Base-by-base conservation (phyloP, 2,888 invertebrate species). In the Pseudococcus jackbeardsleyi region DNA sequence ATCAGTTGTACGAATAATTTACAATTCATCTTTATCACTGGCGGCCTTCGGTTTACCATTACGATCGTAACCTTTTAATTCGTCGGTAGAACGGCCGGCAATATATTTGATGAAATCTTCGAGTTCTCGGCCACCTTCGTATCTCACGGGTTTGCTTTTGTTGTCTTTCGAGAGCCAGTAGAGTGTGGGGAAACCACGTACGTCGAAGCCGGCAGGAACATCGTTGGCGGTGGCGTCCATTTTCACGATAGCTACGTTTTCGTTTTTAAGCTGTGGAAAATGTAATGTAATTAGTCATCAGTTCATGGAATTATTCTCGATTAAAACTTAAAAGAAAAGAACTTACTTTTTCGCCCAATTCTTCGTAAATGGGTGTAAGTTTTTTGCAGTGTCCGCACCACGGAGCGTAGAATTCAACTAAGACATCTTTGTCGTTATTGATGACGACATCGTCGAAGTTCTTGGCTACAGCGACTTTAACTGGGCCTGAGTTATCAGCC, bases 301-400 rank as follows among this genome's bases (percentile, higher is more conserved):
- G 6, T n/a, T n/a, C 6, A 7, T 1, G n/a, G n/a, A n/a, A 3
- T 54, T 54, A 59, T 1, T 1, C 17, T 8, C 17, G 17, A 0
- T 12, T 64, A 6, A 39, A 19, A 12, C n/a, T n/a, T n/a, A n/a
- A n/a, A 48, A 19, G 79, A 77, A 12, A 22, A 12, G 54, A 3
- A 6, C 26, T 90, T 91, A 95, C 94, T 93, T 96, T 96, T 89
- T 95, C 95, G 64, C 96, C 99, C 50, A 99, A 93, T 92, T 99
- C 98, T 89, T 99, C 98, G 92, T 94, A 99, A 88, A 97, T 93
- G 26, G 99, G 99, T 2, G 97, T 94, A 84, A 99, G 93, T 92
- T 96, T 96, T 93, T 99, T 99, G 93, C 99, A 99, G 91, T 99
- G 99, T 90, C 99, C 99, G 92, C 98, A 98, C 99, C 99, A 99